Evolutionary conservation across 2,888 invertebrate species (phyloP), one percentile per base, ranked within the genome.

Genomic region (Artemia sp.): DNA sequence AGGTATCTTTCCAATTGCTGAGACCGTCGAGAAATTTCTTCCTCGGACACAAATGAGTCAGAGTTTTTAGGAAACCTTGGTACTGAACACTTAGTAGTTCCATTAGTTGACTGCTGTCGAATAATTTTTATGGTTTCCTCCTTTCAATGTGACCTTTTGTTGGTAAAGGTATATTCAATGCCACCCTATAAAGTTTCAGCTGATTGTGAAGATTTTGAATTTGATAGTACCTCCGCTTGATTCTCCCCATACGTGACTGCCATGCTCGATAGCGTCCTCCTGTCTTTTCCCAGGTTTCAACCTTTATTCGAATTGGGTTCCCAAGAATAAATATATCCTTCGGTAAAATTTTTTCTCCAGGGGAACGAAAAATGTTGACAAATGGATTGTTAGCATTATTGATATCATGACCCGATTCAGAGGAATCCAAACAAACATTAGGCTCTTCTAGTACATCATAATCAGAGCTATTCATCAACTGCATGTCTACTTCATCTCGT

Each of bases 181-280:
- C 85, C 0, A 91, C 83, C 77, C 76, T 75, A 73, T 77, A 91
- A 68, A 96, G 79, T 53, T 87, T 82, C 1, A 97, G 81, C 75
- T 92, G 90, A 76, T 92, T 90, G 77, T 96, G 94, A 0, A 97
- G 82, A 74, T 87, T 84, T 64, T 88, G 85, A 74, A 97, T 90
- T 77, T 97, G 92, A 76, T 93, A 93, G 80, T 95, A 96, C n/a
- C 96, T 84, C 75, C 90, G 88, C 76, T 88, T 88, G 64, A 97
- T 86, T 1, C 84, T 86, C 72, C 89, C 97, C 97, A 97, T 3
- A 82, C 82, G 79, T 89, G 94, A 69, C 86, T 85, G 0, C 92
- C 95, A 80, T 97, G 96, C 72, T 84, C 85, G 67, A 96, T 82
- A 75, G 88, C 85, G 9, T 58, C 64, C 64, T 19, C 8, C 2